These are phyloP conservation scores for Gallinago jamesoni DNA, from an alignment of 2,113 vertebrate species.

Conservation along the genomic window DNA sequence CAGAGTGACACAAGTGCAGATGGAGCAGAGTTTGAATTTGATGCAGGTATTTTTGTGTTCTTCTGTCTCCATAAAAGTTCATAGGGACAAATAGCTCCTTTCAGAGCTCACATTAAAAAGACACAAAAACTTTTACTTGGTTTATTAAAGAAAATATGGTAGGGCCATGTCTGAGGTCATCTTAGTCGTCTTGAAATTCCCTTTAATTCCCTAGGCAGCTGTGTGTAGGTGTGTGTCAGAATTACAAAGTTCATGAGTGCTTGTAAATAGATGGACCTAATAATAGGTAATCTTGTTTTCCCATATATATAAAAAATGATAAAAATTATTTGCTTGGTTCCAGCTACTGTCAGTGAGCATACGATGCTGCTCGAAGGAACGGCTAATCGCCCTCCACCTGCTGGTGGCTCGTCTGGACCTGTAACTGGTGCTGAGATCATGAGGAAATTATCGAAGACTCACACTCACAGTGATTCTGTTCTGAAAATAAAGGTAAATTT, in stretches of 20 bases:
- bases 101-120: background rate
- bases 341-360: conserved; percentile 95
- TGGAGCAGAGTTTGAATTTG: conserved; percentile 96
- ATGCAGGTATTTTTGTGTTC: conserved; percentile 84
- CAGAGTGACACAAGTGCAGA: conserved; percentile 98
- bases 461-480: conserved; percentile 91
- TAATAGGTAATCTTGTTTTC: background rate
- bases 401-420: conserved; percentile 84
- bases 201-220: background rate
- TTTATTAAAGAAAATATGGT: background rate
- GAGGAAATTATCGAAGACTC: conserved; percentile 96
- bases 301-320: background rate
- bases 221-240: background rate
- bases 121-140: background rate
- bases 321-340: conserved; percentile 24
- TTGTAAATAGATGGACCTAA: background rate
- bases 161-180: background rate
- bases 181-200: background rate
- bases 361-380: conserved; percentile 95
- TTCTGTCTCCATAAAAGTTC: background rate
- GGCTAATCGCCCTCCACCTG: conserved; percentile 85
- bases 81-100: background rate
- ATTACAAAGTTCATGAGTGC: background rate
- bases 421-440: conserved; percentile 97
- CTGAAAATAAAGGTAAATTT: conserved; percentile 91